Evolutionary conservation across 2,888 invertebrate genomes (phyloP), one percentile per base, ranked within the genome.

Genomic region (Chromoteleia sp.): DNA sequence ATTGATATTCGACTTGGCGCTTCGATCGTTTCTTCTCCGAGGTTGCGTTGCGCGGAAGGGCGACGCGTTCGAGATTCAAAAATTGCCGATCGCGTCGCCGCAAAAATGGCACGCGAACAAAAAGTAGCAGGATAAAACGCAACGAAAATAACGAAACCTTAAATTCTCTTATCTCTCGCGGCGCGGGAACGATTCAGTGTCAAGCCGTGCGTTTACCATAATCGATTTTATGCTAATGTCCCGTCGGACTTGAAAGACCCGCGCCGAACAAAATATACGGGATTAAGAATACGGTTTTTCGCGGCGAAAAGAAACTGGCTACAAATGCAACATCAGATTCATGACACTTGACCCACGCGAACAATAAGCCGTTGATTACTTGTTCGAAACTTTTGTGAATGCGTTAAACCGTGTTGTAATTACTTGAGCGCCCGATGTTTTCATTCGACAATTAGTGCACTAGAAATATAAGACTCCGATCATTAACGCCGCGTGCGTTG

Each of bases 211-310:
- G 50, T 67, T 76, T 76, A 61, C 52, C 76, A 76, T 76, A 76
- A 76, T 76, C 70, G 76, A 68, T 68, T 77, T 77, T 77, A 77
- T 77, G 76, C 76, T 70, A 77, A 77, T 77, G 59, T 30, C 3
- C 14, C 41, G 59, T 41, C 59, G 76, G 48, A 75, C 58, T 59
- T 30, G 65, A 63, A 33, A 52, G 29, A 52, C 73, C 36, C 19
- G 30, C 43, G 12, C 30, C n/a, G 36, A 36, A 19, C 56, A 56
- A 56, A 54, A 56, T 19, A 21, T 36, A 12, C 56, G 36, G 41
- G 54, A 65, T 65, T 43, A 33, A 56, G 56, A 45, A 39, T 43
- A 25, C 45, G 45, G 0, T 50, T 58, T 43, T 48, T 48, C 48
- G 15, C 36, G 8, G 43, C n/a, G 14, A 43, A 56, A 48, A 59